Evolutionary conservation across 1,140 invertebrate genomes (phyloP), one percentile per base, ranked within the genome.

Genomic region (Trachymyrmex cornetzi): DNA sequence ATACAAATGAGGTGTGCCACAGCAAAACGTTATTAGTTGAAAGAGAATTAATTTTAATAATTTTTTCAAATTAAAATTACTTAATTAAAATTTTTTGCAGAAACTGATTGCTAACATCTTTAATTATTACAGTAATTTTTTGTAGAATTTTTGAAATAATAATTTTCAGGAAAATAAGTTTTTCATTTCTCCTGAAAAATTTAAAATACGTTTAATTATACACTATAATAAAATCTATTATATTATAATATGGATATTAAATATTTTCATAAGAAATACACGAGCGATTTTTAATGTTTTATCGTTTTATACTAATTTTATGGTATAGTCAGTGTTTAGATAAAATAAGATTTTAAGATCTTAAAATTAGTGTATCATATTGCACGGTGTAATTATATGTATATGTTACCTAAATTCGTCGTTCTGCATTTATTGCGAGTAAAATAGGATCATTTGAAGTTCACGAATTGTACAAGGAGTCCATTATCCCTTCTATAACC

Each of bases 401-500:
- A 30, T 22, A 34, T 30, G 34, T 34, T 72, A 48, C n/a, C n/a
- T 14, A 30, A 48, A 74, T 75, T 63, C 30, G 55, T 34, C 57
- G 24, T 48, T 72, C 4, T 48, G 55, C 24, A 61, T 61, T 81
- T 71, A 30, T 82, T 38, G 24, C n/a, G 53, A 3, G 14, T 59
- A 48, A n/a, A 24, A 57, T 22, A 34, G 63, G 6, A 59, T 16
- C 55, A 27, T 50, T 74, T 12, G 55, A 74, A 75, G 69, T 75
- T 84, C 14, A 44, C n/a, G 57, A 44, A 63, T 61, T 59, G 27
- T 34, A 67, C 57, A 84, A 74, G 80, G 69, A 84, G 80, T 61
- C 80, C 69, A 84, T 84, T 84, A 84, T n/a, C 57, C 69, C 57
- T 84, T 27, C 55, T 57, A 50, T n/a, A 14, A 48, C 69, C 69